Percentiles rank a stretch among this genome's conserved stretches.
Evolutionary conservation across 2,797 vertebrate species (phyloP).

Genomic region (Gymnothorax javanicus): DNA sequence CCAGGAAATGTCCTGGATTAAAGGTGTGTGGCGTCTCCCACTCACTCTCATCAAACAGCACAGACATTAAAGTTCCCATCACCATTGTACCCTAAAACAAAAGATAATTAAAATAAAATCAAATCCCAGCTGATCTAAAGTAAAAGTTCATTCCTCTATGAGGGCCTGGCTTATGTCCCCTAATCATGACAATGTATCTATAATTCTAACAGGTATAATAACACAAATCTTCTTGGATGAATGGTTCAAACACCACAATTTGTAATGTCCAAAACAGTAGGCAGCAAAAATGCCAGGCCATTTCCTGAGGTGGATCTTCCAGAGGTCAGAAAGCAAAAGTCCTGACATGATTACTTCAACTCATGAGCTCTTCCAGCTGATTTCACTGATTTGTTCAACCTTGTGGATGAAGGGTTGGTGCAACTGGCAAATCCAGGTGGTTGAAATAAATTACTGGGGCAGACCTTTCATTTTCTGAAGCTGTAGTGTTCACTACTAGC

Average conservation of each 20-base stretch:
- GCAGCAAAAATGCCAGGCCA: background rate
- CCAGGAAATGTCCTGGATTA: constrained; percentile 64
- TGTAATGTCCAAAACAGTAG: background rate
- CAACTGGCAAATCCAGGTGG: no score
- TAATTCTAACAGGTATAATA: background rate
- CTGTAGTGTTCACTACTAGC: background rate
- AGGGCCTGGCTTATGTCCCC: background rate
- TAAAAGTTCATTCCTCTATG: background rate
- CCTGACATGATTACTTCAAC: no score
- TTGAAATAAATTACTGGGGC: no score
- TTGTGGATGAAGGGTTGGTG: no score
- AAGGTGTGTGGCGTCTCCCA: constrained; percentile 64
- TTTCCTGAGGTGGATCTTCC: background rate
- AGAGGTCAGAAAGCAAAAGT: no score
- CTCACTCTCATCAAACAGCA: constrained; percentile 52
- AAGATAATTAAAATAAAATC: background rate
- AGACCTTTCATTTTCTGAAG: no score
- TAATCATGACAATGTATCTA: background rate
- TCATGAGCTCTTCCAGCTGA: no score
- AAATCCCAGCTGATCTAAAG: background rate
- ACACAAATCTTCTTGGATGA: background rate
- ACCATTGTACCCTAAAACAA: constrained; percentile 54
- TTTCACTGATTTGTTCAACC: no score
- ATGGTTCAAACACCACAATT: background rate
- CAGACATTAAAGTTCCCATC: constrained; percentile 43